A percentile compares a stretch with the other conserved stretches of the same genome.
Conservation (phyloP, 2,113 vertebrate genomes). For the Rissa tridactyla region DNA sequence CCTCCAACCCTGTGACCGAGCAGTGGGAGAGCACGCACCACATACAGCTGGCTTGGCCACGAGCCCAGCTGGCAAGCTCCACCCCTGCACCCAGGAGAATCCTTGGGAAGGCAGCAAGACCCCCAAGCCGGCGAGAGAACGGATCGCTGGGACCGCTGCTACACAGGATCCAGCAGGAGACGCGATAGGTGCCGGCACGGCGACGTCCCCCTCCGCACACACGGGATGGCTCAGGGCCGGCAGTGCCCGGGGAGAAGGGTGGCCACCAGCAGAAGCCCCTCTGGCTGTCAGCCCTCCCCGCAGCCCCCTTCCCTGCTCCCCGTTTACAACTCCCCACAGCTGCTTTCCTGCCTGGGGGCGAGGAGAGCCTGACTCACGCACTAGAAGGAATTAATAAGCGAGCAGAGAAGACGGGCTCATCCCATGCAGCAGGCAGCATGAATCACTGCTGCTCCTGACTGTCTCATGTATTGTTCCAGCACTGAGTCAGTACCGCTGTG, state of each 20-base stretch:
- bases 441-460: slow-evolving; percentile 24
- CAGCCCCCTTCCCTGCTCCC: neutral
- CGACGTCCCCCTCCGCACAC: neutral
- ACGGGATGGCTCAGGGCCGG: accelerated
- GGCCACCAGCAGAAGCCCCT: neutral
- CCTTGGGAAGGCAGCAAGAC: neutral
- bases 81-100: neutral
- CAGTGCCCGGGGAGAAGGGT: neutral
- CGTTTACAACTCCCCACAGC: neutral
- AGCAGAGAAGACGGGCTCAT: slow-evolving; percentile 26
- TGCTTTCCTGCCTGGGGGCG: slow-evolving; percentile 29
- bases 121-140: accelerated
- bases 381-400: slow-evolving; percentile 7
- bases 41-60: neutral
- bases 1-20: neutral
- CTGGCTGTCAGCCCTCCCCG: neutral
- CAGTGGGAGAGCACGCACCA: neutral
- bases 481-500: slow-evolving; percentile 39
- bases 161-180: neutral
- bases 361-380: slow-evolving; percentile 39
- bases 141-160: too few species aligned
- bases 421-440: slow-evolving; percentile 1
- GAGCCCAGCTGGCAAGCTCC: neutral
- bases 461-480: neutral
- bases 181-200: accelerated